Evolutionary conservation across 2,113 vertebrate genomes (phyloP).

Genomic region (Falcunculus frontatus): DNA sequence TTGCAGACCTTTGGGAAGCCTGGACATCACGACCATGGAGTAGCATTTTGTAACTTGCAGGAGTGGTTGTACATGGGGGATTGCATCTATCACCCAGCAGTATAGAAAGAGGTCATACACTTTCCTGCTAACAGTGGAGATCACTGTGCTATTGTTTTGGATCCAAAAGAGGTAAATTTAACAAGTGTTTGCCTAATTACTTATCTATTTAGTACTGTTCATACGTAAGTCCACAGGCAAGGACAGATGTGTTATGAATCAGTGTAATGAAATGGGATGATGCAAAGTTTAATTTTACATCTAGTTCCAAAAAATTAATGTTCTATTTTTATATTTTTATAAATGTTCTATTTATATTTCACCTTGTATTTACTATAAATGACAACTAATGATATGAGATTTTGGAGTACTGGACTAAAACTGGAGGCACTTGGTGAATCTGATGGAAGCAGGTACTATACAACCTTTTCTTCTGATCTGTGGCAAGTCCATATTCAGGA

Average conservation of each 20-base stretch:
- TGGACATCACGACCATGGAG: background rate
- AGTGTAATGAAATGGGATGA: background rate
- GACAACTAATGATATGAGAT: background rate
- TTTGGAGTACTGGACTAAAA: background rate
- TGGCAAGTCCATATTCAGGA: background rate
- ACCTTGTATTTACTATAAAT: background rate
- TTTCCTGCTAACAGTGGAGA: background rate
- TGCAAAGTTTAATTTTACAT: background rate
- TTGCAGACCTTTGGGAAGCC: background rate
- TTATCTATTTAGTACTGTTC: background rate
- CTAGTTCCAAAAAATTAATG: background rate
- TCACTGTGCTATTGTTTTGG: background rate
- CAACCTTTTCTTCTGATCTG: background rate
- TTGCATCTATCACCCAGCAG: background rate
- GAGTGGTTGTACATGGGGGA: background rate
- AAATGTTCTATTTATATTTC: background rate
- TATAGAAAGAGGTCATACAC: background rate
- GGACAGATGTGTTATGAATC: background rate
- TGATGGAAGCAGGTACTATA: background rate
- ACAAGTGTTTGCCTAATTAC: background rate
- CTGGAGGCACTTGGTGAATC: background rate
- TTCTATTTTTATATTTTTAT: background rate
- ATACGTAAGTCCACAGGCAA: background rate
- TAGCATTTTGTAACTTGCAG: background rate
- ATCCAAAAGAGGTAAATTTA: background rate